Conservation (phyloP, 2,797 vertebrate genomes). For the Acestrorhynchus altus region DNA sequence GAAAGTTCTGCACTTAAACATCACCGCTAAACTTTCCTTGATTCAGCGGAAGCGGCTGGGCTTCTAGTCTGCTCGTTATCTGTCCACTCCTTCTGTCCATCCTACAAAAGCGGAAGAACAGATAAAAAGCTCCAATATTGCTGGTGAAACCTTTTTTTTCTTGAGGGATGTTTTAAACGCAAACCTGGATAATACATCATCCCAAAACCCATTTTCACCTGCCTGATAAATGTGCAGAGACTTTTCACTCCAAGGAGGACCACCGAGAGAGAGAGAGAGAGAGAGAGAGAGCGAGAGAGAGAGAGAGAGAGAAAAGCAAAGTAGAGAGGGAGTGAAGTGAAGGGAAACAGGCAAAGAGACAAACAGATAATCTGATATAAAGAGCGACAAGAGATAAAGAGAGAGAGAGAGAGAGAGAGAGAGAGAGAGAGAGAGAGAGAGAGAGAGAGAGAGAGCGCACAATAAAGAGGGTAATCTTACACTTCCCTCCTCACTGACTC, state of each 20-base stretch:
- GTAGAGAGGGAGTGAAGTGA: neutral
- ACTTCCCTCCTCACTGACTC: neutral
- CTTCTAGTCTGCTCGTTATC: constrained; percentile 43
- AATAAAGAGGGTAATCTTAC: too few relatives aligned
- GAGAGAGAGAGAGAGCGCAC: constrained; percentile 1
- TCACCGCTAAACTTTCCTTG: constrained; percentile 22
- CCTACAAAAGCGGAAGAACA: constrained; percentile 44
- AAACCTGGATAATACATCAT: constrained; percentile 57
- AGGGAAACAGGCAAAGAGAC: neutral
- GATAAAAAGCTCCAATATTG: constrained; percentile 59
- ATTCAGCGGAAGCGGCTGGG: neutral
- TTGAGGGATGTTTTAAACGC: constrained; percentile 49
- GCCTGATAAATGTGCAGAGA: constrained; percentile 48
- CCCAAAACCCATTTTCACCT: constrained; percentile 58
- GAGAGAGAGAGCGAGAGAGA: neutral
- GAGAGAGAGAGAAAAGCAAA: neutral
- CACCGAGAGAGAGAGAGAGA: constrained; percentile 9
- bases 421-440: neutral
- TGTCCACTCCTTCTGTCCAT: constrained; percentile 39
- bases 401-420: too few relatives aligned
- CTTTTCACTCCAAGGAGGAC: constrained; percentile 33
- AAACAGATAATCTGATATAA: too few relatives aligned
- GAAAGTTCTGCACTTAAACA: constrained; percentile 29
- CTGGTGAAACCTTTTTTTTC: constrained; percentile 27
- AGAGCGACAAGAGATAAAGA: too few relatives aligned